Conservation (phyloP, 2,113 vertebrate genomes). For the Fukomys damarensis region DNA sequence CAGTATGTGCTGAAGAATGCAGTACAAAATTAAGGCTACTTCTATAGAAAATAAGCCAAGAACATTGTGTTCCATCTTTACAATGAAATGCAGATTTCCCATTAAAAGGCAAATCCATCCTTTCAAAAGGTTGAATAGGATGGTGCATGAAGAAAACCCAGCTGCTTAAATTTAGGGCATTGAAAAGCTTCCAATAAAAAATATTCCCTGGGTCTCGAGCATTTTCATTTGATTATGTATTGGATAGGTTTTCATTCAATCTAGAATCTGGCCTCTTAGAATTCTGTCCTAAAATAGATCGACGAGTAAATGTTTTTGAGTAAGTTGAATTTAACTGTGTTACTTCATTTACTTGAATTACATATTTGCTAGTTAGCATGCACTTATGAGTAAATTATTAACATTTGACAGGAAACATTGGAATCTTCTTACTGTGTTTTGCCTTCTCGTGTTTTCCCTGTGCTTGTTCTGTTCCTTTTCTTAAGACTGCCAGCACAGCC, state of each 20-base stretch:
- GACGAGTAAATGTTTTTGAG: slow-evolving; percentile 47
- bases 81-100: slow-evolving; percentile 81
- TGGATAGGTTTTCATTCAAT: slow-evolving; percentile 60
- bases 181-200: slow-evolving; percentile 66
- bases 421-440: neutral
- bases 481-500: neutral
- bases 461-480: neutral
- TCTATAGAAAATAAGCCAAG: slow-evolving; percentile 77
- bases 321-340: neutral
- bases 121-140: slow-evolving; percentile 78
- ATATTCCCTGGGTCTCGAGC: slow-evolving; percentile 59
- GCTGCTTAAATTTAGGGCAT: slow-evolving; percentile 78
- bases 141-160: slow-evolving; percentile 72
- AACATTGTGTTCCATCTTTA: slow-evolving; percentile 80
- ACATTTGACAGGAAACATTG: neutral
- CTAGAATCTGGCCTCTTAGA: slow-evolving; percentile 47
- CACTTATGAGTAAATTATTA: slow-evolving; percentile 22
- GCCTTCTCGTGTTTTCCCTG: neutral
- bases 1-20: slow-evolving; percentile 66
- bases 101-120: slow-evolving; percentile 79
- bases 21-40: slow-evolving; percentile 56
- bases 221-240: slow-evolving; percentile 78
- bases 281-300: slow-evolving; percentile 56
- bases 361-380: neutral
- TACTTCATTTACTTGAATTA: slow-evolving; percentile 18